Percentiles rank a stretch among this genome's conserved stretches.
Conservation (phyloP, 2,113 vertebrate genomes). For the Xiphophorus maculatus region DNA sequence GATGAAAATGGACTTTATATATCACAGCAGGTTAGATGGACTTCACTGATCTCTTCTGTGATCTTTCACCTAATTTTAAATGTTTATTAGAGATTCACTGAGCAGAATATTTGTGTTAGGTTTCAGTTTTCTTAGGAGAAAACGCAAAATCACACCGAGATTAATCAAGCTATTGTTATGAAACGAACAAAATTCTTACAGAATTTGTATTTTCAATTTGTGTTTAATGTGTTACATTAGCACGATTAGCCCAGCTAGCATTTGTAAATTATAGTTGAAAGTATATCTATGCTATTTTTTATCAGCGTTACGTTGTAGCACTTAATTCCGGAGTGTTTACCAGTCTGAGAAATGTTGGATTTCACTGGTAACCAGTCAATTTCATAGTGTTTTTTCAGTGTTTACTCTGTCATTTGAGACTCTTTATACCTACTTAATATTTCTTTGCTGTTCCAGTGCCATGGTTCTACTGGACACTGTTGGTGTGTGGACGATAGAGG, state of each 20-base stretch:
- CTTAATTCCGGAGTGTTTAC: neutral
- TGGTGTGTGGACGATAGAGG: constrained; percentile 85
- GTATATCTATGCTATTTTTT: no score
- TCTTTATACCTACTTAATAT: neutral
- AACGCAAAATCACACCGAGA: neutral
- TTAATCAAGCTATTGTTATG: neutral
- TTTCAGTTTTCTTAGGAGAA: neutral
- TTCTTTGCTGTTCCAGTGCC: constrained; percentile 36
- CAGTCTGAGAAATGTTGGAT: neutral
- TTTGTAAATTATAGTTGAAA: neutral
- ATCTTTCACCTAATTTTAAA: no score
- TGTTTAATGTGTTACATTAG: neutral
- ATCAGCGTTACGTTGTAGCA: neutral
- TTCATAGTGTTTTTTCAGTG: neutral
- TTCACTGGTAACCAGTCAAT: neutral
- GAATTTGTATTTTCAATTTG: no score
- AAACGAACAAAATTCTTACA: no score
- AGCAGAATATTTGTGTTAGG: no score
- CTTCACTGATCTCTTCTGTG: neutral
- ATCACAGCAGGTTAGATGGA: neutral
- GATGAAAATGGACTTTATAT: constrained; percentile 25
- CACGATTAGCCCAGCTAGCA: neutral
- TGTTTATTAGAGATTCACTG: no score
- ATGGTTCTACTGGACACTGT: constrained; percentile 81
- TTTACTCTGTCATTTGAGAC: neutral